Evolutionary conservation across 2,797 vertebrate species (phyloP).

Genomic region (Premnoplex brunnescens): DNA sequence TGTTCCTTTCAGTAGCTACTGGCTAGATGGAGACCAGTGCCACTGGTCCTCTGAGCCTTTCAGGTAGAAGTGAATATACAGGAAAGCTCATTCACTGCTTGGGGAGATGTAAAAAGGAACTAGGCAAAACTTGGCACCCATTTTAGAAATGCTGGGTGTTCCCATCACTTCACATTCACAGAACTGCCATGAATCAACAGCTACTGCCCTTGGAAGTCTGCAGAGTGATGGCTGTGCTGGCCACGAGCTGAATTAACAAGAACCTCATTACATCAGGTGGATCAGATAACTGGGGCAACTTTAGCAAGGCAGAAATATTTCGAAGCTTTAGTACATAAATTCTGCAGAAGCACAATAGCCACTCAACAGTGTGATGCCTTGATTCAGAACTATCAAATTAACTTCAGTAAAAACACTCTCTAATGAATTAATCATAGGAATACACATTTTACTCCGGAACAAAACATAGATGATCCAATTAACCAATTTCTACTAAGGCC

Average conservation of each 20-base stretch:
- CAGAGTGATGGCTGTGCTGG: background rate
- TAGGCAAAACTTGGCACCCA: fast-evolving
- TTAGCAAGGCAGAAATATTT: background rate
- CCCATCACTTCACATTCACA: background rate
- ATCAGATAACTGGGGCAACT: background rate
- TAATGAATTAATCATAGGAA: constrained; percentile 53
- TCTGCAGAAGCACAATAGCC: background rate
- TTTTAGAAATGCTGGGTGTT: background rate
- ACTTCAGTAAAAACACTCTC: constrained; percentile 9
- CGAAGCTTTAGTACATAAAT: background rate
- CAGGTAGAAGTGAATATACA: background rate
- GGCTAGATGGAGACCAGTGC: background rate
- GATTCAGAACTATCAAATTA: constrained; percentile 48
- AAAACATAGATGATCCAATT: constrained; percentile 36
- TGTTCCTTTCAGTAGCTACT: background rate
- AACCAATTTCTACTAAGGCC: constrained; percentile 29
- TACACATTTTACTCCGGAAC: constrained; percentile 1
- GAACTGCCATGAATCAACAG: background rate
- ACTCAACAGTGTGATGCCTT: background rate
- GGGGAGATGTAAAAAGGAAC: background rate
- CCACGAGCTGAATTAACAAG: background rate
- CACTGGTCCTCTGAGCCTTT: background rate
- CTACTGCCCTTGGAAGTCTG: background rate
- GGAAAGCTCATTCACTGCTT: background rate
- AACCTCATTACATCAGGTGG: background rate